A percentile compares a stretch with the other conserved stretches of the same genome.
Evolutionary conservation across 2,888 invertebrate species (phyloP).

Genomic region (Lithosia quadra): DNA sequence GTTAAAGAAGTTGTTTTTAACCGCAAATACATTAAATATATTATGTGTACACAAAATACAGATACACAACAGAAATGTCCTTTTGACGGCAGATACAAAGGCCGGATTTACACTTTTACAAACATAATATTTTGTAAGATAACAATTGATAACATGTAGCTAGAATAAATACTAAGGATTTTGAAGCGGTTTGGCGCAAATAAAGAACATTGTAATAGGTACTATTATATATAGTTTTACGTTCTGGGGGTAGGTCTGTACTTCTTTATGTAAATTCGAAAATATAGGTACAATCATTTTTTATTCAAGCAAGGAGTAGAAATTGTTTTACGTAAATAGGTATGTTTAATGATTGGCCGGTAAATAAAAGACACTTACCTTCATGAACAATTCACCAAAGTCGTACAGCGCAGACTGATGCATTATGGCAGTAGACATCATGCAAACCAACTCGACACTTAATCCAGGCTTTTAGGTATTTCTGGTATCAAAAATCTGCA

Average conservation of each 20-base stretch:
- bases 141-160: constrained; percentile 3
- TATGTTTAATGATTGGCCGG: constrained; percentile 12
- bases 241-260: neutral
- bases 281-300: neutral
- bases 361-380: constrained; percentile 83
- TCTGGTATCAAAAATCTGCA: constrained; percentile 69
- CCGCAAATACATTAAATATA: neutral
- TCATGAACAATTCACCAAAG: constrained; percentile 91
- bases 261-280: neutral
- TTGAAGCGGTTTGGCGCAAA: neutral
- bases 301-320: neutral
- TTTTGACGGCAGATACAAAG: neutral
- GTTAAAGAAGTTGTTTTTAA: neutral
- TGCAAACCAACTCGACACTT: constrained; percentile 81
- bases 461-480: constrained; percentile 72
- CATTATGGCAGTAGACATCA: constrained; percentile 93
- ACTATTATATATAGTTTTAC: neutral
- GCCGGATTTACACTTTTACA: neutral
- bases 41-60: neutral
- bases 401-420: constrained; percentile 91
- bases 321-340: neutral
- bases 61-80: neutral
- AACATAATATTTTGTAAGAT: neutral
- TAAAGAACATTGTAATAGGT: neutral
- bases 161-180: neutral